Conservation (phyloP, 2,797 vertebrate species). For the Rhabdomys pumilio region DNA sequence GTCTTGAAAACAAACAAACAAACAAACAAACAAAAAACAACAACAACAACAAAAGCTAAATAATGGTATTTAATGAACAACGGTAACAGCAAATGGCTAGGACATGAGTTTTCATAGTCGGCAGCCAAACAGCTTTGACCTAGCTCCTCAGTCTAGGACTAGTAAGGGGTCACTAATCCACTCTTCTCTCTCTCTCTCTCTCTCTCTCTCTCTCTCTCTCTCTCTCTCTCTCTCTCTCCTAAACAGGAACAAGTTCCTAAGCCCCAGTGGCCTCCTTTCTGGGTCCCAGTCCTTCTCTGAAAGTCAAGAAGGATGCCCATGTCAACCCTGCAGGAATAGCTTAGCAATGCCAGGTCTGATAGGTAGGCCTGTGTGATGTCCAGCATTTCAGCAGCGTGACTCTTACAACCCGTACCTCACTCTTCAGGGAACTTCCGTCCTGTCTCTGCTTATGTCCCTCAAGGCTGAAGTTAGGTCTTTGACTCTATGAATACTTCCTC, state of each 20-base stretch:
- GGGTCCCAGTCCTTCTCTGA: not conserved
- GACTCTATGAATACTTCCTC: not conserved
- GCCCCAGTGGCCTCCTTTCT: not conserved
- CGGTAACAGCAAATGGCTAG: not conserved
- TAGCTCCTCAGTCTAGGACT: not conserved
- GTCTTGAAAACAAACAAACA: no score
- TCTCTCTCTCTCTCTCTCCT: not conserved
- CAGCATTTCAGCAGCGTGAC: not conserved
- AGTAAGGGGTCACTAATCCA: not conserved
- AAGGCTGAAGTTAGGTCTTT: not conserved
- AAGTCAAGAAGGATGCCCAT: not conserved
- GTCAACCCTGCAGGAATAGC: not conserved
- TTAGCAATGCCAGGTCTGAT: not conserved
- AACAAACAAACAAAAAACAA: no score
- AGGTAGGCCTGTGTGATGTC: not conserved
- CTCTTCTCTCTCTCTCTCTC: not conserved
- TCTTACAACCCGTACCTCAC: not conserved
- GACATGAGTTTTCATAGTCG: not conserved
- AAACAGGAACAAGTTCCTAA: constrained; percentile 8
- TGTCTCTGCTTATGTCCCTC: not conserved
- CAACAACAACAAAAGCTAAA: not conserved
- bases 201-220: not conserved
- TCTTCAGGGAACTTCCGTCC: not conserved
- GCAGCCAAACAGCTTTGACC: not conserved
- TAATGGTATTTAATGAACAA: not conserved